Conservation (phyloP, 2,797 vertebrate species). For the Periophthalmus magnuspinnatus region DNA sequence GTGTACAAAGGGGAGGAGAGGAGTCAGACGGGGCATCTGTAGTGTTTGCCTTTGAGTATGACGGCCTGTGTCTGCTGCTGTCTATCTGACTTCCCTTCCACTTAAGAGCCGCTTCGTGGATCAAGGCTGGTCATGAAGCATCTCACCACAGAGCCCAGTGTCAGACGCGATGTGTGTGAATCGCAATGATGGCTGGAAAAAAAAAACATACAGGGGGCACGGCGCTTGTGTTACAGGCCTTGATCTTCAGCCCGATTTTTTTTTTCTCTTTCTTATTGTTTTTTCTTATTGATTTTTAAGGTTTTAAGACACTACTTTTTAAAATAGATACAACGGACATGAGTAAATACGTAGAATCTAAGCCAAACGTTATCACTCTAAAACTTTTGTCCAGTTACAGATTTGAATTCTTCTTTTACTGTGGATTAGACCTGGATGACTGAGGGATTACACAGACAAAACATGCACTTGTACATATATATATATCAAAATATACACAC, state of each 20-base stretch:
- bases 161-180: slow-evolving; percentile 59
- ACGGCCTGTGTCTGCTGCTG: slow-evolving; percentile 75
- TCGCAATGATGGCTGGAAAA: slow-evolving; percentile 55
- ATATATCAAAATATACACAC: too few relatives aligned
- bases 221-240: slow-evolving; percentile 4
- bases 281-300: too few relatives aligned
- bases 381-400: too few relatives aligned
- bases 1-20: slow-evolving; percentile 43
- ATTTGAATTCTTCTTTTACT: too few relatives aligned
- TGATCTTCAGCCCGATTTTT: neutral
- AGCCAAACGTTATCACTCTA: too few relatives aligned
- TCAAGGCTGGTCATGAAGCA: slow-evolving; percentile 75
- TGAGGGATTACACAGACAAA: too few relatives aligned
- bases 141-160: slow-evolving; percentile 66
- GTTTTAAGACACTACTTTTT: too few relatives aligned
- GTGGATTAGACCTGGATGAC: too few relatives aligned
- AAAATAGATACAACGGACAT: too few relatives aligned
- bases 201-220: slow-evolving; percentile 20
- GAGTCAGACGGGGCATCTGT: slow-evolving; percentile 63
- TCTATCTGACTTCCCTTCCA: slow-evolving; percentile 77
- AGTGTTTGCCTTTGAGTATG: slow-evolving; percentile 80
- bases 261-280: neutral
- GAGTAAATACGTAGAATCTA: too few relatives aligned
- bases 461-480: too few relatives aligned
- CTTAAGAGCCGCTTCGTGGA: slow-evolving; percentile 73